These are phyloP conservation scores for Siderastrea siderea DNA, from an alignment of 92 coral and sea anemone genomes.

Conservation along the genomic window DNA sequence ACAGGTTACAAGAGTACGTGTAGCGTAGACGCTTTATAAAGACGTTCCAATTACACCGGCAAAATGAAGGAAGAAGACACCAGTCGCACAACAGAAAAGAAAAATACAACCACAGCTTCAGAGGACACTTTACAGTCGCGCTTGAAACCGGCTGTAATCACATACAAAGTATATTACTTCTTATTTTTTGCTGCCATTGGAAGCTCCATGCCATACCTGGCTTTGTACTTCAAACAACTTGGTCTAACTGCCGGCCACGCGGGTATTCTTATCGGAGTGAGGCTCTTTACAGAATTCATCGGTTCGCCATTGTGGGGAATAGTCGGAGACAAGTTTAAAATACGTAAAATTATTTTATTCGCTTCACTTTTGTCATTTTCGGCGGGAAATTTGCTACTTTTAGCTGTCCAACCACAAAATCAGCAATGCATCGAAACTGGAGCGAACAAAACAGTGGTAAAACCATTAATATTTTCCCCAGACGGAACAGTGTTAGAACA, in stretches of 20 bases:
- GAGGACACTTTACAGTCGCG: background rate
- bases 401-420: conserved; percentile 37
- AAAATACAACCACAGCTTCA: background rate
- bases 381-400: conserved; percentile 33
- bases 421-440: conserved; percentile 38
- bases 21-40: background rate
- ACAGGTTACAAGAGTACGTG: background rate
- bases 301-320: conserved; percentile 64
- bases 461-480: conserved; percentile 8
- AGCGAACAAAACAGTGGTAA: conserved; percentile 20
- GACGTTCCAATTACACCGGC: background rate
- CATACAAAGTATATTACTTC: conserved; percentile 21
- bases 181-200: conserved; percentile 48
- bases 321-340: conserved; percentile 54
- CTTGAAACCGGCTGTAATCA: background rate
- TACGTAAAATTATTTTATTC: conserved; percentile 35
- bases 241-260: conserved; percentile 58
- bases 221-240: conserved; percentile 60
- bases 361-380: conserved; percentile 38
- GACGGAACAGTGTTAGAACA: conserved; percentile 12
- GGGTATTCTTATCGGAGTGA: conserved; percentile 41
- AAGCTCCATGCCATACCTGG: conserved; percentile 28
- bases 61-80: conserved; percentile 1
- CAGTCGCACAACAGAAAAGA: background rate
- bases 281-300: conserved; percentile 45